phyloP scores from a whole-genome alignment of 2,797 vertebrate genomes.

The Lacerta bilineata region DNA sequence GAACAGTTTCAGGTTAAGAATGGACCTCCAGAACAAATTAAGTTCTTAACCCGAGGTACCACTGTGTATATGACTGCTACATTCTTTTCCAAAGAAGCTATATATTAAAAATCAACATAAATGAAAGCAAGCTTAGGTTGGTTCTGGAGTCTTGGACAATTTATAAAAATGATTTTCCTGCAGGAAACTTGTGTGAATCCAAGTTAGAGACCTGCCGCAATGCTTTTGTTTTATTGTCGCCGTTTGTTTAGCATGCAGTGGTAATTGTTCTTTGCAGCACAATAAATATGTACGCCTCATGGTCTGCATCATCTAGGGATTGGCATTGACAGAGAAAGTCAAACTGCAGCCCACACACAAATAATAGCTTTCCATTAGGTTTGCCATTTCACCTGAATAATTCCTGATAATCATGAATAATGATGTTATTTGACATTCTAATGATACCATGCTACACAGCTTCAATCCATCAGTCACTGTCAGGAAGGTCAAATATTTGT shows the following conservation, averaged over 20 bases:
- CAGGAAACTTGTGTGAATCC: conserved; percentile 46
- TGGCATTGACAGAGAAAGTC: conserved; percentile 77
- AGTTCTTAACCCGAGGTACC: no score
- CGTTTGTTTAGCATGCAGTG: conserved; percentile 78
- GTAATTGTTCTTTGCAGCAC: conserved; percentile 72
- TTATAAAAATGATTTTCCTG: neutral
- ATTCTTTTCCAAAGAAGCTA: neutral
- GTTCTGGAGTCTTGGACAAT: neutral
- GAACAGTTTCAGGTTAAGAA: no score
- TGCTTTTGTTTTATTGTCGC: conserved; percentile 71
- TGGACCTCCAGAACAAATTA: no score
- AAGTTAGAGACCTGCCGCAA: conserved; percentile 65
- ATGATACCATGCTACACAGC: conserved; percentile 81
- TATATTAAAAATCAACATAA: neutral
- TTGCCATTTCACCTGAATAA: conserved; percentile 85
- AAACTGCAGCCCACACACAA: conserved; percentile 76
- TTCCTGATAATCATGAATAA: conserved; percentile 90
- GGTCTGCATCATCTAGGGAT: conserved; percentile 68
- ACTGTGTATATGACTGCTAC: neutral
- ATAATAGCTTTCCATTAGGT: conserved; percentile 83
- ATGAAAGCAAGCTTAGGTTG: neutral
- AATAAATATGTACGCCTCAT: conserved; percentile 75
- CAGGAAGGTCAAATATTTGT: conserved; percentile 86
- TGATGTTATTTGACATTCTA: conserved; percentile 88
- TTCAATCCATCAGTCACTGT: conserved; percentile 87